phyloP scores from a whole-genome alignment of 1,140 invertebrate genomes.

The Drosophila kepulauana region DNA sequence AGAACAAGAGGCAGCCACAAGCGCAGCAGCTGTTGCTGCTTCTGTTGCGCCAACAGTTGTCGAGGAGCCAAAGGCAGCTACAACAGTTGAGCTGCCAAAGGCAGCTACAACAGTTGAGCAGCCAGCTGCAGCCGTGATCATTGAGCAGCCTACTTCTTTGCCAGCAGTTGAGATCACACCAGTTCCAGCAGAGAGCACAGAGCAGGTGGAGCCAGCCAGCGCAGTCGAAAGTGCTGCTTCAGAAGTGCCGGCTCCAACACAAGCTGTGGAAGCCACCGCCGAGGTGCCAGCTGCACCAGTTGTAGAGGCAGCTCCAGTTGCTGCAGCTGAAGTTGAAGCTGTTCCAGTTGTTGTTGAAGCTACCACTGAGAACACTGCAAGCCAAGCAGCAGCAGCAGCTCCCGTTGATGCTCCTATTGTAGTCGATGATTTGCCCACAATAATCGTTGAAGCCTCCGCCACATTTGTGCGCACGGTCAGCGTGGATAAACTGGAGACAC shows the following conservation, averaged over 20 bases:
- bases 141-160: conserved; percentile 10
- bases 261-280: conserved; percentile 1
- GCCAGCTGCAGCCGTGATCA: background rate
- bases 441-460: conserved; percentile 67
- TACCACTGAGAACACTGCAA: background rate
- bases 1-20: conserved; percentile 5
- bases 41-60: conserved; percentile 14
- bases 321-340: background rate
- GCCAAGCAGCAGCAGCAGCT: background rate
- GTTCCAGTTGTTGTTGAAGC: background rate
- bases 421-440: conserved; percentile 51
- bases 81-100: background rate
- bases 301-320: background rate
- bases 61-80: background rate
- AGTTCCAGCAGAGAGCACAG: conserved; percentile 10
- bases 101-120: background rate
- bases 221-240: conserved; percentile 1
- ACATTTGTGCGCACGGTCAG: conserved; percentile 68
- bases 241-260: conserved; percentile 21
- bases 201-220: conserved; percentile 13
- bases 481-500: conserved; percentile 47
- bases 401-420: background rate
- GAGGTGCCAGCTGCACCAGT: background rate
- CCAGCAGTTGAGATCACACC: conserved; percentile 27
- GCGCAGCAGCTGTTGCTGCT: background rate